Evolutionary conservation across 2,113 vertebrate genomes (phyloP).

Genomic region (Scomber scombrus): DNA sequence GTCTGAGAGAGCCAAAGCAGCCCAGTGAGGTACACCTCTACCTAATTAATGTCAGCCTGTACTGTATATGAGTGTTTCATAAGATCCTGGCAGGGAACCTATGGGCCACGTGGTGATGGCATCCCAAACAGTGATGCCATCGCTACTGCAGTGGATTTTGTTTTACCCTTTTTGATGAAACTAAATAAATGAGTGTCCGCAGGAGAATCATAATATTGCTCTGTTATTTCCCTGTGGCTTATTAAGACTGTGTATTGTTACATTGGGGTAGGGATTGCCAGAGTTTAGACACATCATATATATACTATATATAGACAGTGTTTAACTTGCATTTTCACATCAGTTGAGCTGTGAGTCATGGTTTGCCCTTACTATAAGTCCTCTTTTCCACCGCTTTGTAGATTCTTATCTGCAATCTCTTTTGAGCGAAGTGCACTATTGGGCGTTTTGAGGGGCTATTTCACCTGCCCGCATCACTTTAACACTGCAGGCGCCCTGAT

Average conservation of each 20-base stretch:
- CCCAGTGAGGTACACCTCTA: slow-evolving; percentile 30
- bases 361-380: slow-evolving; percentile 17
- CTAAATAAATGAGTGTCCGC: slow-evolving; percentile 9
- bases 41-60: slow-evolving; percentile 55
- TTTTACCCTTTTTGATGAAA: neutral
- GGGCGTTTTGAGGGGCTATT: slow-evolving; percentile 41
- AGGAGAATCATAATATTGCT: neutral
- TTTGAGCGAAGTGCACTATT: slow-evolving; percentile 51
- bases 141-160: neutral
- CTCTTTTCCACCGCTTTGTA: slow-evolving; percentile 53
- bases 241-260: neutral
- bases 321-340: slow-evolving; percentile 22
- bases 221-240: neutral
- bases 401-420: slow-evolving; percentile 41
- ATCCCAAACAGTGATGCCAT: neutral
- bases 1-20: slow-evolving; percentile 34
- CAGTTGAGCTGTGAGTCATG: slow-evolving; percentile 43
- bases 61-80: slow-evolving; percentile 30
- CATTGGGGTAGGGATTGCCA: neutral
- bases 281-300: neutral
- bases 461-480: slow-evolving; percentile 40
- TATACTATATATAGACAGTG: neutral
- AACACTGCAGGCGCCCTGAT: slow-evolving; percentile 7
- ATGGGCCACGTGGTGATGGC: slow-evolving; percentile 35
- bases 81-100: slow-evolving; percentile 44